Conservation (phyloP, 2,797 vertebrate species). For the Mus caroli region DNA sequence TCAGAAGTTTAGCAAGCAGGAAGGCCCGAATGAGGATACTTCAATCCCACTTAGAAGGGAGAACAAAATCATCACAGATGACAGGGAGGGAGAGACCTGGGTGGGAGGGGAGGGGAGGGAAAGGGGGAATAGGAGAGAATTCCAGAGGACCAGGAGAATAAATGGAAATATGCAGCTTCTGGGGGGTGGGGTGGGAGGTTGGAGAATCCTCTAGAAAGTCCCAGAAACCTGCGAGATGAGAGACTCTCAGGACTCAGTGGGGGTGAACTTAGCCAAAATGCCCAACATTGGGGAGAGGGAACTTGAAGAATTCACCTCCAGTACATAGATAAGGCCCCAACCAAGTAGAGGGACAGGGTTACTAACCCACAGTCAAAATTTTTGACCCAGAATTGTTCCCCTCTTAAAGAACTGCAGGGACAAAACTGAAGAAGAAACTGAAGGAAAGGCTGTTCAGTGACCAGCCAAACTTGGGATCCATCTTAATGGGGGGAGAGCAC, state of each 20-base stretch:
- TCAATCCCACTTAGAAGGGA: neutral
- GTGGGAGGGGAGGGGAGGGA: neutral
- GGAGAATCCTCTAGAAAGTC: neutral
- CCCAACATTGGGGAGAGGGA: neutral
- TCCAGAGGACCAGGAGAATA: neutral
- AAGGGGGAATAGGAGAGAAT: neutral
- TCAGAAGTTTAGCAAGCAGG: neutral
- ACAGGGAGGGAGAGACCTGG: neutral
- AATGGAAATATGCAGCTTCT: neutral
- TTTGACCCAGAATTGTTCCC: neutral
- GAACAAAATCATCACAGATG: neutral
- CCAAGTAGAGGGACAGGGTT: neutral
- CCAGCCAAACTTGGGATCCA: neutral
- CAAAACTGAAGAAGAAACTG: neutral
- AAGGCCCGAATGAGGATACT: neutral
- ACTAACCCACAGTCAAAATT: neutral
- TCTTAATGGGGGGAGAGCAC: neutral
- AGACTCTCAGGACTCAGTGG: neutral
- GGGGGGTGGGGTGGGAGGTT: neutral
- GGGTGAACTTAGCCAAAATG: neutral
- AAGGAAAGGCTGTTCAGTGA: neutral
- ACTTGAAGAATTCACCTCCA: neutral
- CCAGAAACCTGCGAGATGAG: neutral
- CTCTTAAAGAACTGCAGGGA: neutral
- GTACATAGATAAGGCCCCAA: neutral